Conservation (phyloP, 2,888 invertebrate species). For the Pseudoips prasinana region DNA sequence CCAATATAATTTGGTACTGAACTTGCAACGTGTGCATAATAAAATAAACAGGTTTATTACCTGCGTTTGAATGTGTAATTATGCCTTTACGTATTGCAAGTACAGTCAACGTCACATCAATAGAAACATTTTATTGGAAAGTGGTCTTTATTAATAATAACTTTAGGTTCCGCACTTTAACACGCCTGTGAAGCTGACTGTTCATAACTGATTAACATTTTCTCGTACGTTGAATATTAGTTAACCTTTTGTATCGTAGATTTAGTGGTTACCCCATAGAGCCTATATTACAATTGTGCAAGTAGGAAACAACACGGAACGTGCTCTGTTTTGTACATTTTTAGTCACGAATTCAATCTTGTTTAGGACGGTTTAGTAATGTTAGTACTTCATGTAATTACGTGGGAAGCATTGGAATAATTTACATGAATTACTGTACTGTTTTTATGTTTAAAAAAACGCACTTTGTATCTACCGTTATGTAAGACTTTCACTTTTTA, state of each 20-base stretch:
- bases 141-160: no score
- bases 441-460: conserved; percentile 19
- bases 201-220: no score
- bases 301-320: conserved; percentile 38
- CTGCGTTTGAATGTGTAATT: conserved; percentile 11
- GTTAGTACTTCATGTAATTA: conserved; percentile 35
- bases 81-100: conserved; percentile 6
- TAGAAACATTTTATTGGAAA: no score
- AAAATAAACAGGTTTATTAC: conserved; percentile 17
- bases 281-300: conserved; percentile 32
- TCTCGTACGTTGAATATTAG: no score
- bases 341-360: conserved; percentile 55
- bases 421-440: conserved; percentile 25
- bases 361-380: conserved; percentile 33
- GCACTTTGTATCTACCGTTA: conserved; percentile 23
- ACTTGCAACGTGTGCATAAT: conserved; percentile 14
- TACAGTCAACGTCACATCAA: no score
- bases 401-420: conserved; percentile 31
- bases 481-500: conserved; percentile 33
- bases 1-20: conserved; percentile 34
- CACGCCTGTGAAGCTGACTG: no score
- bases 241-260: conserved; percentile 6
- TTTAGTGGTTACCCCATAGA: conserved; percentile 18
- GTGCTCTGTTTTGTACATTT: conserved; percentile 42
- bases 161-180: no score